These are phyloP conservation scores for Ianthella basta DNA, from an alignment of 37 sponge, comb jelly and placozoan genomes.

Conservation along the genomic window DNA sequence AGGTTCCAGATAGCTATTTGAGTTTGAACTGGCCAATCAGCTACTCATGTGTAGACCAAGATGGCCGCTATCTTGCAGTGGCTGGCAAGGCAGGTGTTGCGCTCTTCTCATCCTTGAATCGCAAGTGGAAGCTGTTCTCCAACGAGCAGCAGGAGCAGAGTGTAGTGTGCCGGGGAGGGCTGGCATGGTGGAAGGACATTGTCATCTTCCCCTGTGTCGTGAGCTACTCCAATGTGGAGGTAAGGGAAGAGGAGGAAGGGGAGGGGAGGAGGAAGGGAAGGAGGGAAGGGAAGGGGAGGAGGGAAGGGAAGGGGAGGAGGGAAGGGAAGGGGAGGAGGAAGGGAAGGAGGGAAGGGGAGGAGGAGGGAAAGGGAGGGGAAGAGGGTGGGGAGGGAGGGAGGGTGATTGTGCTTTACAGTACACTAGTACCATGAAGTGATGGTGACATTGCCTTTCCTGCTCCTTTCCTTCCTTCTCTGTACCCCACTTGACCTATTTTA, in stretches of 20 bases:
- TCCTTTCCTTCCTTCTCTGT: no score
- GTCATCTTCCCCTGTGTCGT: constrained; percentile 74
- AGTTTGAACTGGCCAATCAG: constrained; percentile 79
- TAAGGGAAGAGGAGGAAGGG: constrained; percentile 13
- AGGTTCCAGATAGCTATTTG: constrained; percentile 72
- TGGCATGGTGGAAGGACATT: constrained; percentile 87
- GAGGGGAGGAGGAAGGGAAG: not conserved
- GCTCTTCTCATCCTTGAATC: constrained; percentile 49
- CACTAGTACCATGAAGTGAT: not conserved
- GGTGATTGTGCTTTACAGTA: not conserved
- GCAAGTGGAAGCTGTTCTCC: constrained; percentile 92
- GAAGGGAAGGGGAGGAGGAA: constrained; percentile 7
- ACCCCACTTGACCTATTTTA: no score
- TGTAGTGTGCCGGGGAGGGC: constrained; percentile 75
- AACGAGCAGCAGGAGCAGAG: constrained; percentile 87
- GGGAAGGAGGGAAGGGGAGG: no score
- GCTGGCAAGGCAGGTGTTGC: constrained; percentile 73
- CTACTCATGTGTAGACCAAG: constrained; percentile 69
- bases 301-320: constrained; percentile 64
- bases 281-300: not conserved
- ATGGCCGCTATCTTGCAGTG: constrained; percentile 64
- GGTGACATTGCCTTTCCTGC: not conserved
- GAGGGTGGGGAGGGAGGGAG: no score
- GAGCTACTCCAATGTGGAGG: constrained; percentile 69
- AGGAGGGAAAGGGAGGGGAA: not conserved